Evolutionary conservation across 2,888 invertebrate species (phyloP).

Genomic region (Barypeithes pellucidus): DNA sequence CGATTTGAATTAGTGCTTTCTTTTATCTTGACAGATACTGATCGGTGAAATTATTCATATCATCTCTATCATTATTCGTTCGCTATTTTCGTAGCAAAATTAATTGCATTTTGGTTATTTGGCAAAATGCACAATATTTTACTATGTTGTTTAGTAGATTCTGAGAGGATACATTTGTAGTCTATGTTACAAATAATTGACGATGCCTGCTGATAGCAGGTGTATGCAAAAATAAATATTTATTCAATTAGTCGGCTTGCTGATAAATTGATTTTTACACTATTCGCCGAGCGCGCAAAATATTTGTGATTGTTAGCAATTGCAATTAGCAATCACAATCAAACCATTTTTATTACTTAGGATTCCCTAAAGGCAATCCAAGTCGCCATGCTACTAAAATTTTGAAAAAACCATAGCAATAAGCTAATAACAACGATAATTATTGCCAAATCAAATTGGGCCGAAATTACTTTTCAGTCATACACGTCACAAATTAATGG

Average conservation of each 20-base stretch:
- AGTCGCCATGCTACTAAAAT: too few relatives aligned
- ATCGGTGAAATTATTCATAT: not conserved
- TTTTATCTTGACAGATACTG: not conserved
- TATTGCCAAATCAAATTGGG: too few relatives aligned
- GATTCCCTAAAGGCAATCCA: too few relatives aligned
- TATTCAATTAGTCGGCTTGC: not conserved
- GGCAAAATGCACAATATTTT: constrained; percentile 8
- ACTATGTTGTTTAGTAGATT: constrained; percentile 12
- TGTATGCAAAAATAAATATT: not conserved
- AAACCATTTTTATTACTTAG: too few relatives aligned
- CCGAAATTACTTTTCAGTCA: too few relatives aligned
- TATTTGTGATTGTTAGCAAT: too few relatives aligned
- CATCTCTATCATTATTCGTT: not conserved
- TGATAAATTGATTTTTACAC: not conserved
- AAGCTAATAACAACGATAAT: too few relatives aligned
- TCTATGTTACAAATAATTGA: not conserved
- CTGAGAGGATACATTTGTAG: not conserved
- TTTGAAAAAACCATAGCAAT: too few relatives aligned
- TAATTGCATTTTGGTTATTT: constrained; percentile 3
- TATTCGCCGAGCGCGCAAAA: too few relatives aligned
- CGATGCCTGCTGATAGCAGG: not conserved
- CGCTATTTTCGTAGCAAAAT: constrained; percentile 9
- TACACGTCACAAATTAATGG: too few relatives aligned
- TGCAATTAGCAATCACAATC: too few relatives aligned
- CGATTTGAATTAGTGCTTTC: not conserved